Conservation (phyloP, 2,113 vertebrate species). For the Scomber japonicus region DNA sequence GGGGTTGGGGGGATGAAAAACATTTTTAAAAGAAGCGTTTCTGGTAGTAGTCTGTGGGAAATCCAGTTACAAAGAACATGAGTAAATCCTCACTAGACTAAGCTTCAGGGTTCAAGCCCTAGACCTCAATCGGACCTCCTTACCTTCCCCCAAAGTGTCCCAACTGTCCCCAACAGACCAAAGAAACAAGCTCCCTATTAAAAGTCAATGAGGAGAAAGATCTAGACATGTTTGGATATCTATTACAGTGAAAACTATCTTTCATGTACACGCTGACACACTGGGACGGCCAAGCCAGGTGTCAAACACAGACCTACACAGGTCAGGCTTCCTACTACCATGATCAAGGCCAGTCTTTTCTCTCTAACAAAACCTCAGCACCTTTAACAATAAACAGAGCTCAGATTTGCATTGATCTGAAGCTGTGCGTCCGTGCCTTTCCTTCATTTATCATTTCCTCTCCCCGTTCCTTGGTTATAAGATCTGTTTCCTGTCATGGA, state of each 20-base stretch:
- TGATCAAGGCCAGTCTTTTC: slow-evolving; percentile 28
- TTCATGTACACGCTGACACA: slow-evolving; percentile 10
- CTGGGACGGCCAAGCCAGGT: slow-evolving; percentile 10
- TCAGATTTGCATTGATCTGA: slow-evolving; percentile 42
- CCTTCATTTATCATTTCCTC: slow-evolving; percentile 46
- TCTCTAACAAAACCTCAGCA: slow-evolving; percentile 27
- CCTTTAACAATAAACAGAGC: slow-evolving; percentile 53
- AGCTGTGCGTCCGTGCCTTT: not conserved
- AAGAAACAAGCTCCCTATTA: not conserved
- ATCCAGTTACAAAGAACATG: slow-evolving; percentile 15
- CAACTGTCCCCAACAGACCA: not conserved
- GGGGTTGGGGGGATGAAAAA: not conserved
- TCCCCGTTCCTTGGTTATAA: not conserved
- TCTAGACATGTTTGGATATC: slow-evolving; percentile 10
- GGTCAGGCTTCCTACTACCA: not conserved
- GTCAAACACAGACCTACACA: slow-evolving; percentile 16
- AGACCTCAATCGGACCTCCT: not conserved
- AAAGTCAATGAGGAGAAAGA: not conserved
- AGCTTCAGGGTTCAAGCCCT: slow-evolving; percentile 9
- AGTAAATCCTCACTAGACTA: not conserved
- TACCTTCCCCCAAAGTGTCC: not conserved
- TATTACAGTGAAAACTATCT: slow-evolving; percentile 20
- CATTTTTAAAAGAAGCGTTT: not conserved
- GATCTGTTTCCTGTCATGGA: slow-evolving; percentile 40
- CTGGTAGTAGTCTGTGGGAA: slow-evolving; percentile 16